Percentiles rank a stretch among this genome's conserved stretches.
Conservation (phyloP, 2,113 vertebrate species). For the Neomonachus schauinslandi region DNA sequence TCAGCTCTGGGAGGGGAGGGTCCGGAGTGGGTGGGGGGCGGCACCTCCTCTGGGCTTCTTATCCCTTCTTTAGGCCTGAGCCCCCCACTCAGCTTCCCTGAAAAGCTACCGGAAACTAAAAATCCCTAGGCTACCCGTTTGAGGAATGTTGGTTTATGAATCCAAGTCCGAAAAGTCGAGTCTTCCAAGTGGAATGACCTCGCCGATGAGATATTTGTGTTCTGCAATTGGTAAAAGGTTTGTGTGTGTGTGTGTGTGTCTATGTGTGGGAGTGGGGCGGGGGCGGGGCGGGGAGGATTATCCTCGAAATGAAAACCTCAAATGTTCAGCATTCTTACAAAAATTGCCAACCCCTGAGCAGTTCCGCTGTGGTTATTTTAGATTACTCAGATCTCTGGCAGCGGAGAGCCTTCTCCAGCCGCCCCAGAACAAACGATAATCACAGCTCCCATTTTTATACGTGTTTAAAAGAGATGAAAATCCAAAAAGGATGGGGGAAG, state of each 20-base stretch:
- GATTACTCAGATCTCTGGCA: neutral
- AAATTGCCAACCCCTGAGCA: neutral
- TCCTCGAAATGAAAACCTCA: conserved; percentile 21
- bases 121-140: neutral
- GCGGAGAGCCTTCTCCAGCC: neutral
- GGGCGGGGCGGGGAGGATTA: neutral
- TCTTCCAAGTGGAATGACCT: neutral
- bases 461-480: conserved; percentile 28
- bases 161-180: neutral
- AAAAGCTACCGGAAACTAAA: neutral
- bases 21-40: rapidly evolving
- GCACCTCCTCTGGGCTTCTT: no score
- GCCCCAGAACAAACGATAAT: neutral
- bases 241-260: no score
- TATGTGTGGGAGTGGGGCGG: neutral
- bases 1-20: rapidly evolving
- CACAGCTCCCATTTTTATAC: neutral
- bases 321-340: neutral
- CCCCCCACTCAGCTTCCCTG: neutral
- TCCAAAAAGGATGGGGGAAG: neutral
- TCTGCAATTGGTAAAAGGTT: neutral
- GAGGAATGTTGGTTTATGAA: neutral
- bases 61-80: neutral
- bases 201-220: neutral
- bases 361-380: neutral